Conservation (phyloP, 2,888 invertebrate genomes). For the Polyommatus iphigenia region DNA sequence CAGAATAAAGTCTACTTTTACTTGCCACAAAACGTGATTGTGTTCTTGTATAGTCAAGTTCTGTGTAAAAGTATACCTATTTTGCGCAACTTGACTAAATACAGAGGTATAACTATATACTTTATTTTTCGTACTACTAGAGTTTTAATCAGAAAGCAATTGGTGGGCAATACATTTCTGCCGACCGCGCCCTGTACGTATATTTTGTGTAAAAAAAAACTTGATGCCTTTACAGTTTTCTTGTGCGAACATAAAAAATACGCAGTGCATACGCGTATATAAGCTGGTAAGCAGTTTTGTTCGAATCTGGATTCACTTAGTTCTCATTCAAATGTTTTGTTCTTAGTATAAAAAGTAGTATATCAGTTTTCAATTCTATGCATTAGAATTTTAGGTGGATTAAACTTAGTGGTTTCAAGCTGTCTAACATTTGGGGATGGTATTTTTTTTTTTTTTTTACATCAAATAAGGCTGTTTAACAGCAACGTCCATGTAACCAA, state of each 20-base stretch:
- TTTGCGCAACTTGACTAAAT: too few relatives aligned
- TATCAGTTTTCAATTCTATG: not conserved
- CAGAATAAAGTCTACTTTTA: not conserved
- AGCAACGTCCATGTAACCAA: conserved; percentile 14
- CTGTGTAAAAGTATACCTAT: too few relatives aligned
- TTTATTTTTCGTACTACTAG: too few relatives aligned
- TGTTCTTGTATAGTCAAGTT: too few relatives aligned
- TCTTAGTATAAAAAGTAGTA: not conserved
- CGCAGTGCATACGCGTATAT: conserved; percentile 16
- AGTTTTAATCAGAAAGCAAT: too few relatives aligned
- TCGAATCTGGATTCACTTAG: not conserved
- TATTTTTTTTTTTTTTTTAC: not conserved
- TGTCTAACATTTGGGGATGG: not conserved
- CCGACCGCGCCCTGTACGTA: too few relatives aligned
- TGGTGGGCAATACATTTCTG: too few relatives aligned
- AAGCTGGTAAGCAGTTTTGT: conserved; percentile 13
- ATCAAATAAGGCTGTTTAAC: not conserved
- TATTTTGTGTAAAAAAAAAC: not conserved
- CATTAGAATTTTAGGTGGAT: conserved; percentile 13
- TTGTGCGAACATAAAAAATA: not conserved
- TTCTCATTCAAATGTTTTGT: not conserved
- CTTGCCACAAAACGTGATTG: not conserved
- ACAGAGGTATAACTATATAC: too few relatives aligned
- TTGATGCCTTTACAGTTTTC: not conserved
- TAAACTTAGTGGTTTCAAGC: conserved; percentile 2